A percentile compares a stretch with the other conserved stretches of the same genome.
Conservation (phyloP, 1,140 invertebrate genomes). For the Galleria mellonella region DNA sequence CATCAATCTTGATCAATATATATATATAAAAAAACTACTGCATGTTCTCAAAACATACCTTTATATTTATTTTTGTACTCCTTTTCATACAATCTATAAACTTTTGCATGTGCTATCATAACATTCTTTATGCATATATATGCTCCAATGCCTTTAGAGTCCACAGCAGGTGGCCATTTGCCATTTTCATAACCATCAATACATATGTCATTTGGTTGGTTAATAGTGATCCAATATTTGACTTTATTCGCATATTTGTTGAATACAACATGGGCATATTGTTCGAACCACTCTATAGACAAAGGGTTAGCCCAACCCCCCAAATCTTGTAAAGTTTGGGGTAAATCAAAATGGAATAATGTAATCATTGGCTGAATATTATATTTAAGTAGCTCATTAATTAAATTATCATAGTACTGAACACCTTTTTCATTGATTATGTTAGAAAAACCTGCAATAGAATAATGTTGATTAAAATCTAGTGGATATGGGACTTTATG, state of each 20-base stretch:
- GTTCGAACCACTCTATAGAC: constrained; percentile 76
- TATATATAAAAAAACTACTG: not conserved
- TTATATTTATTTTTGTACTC: constrained; percentile 75
- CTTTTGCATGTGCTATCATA: constrained; percentile 77
- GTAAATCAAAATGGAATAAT: constrained; percentile 81
- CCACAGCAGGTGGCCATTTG: constrained; percentile 67
- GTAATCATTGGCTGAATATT: constrained; percentile 78
- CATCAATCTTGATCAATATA: too few species aligned
- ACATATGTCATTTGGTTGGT: constrained; percentile 79
- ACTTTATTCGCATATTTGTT: constrained; percentile 77
- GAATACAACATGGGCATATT: constrained; percentile 77
- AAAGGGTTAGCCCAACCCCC: constrained; percentile 80
- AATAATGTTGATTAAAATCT: too few species aligned
- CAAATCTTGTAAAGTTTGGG: constrained; percentile 76
- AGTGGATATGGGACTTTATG: too few species aligned
- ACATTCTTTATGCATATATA: constrained; percentile 77
- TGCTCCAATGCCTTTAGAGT: constrained; percentile 66
- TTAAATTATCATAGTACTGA: constrained; percentile 78
- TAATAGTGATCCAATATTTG: constrained; percentile 80
- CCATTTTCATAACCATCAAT: constrained; percentile 74
- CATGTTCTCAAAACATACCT: too few species aligned
- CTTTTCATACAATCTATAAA: constrained; percentile 78
- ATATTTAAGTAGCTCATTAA: constrained; percentile 75
- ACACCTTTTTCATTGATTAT: constrained; percentile 77
- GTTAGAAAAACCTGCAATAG: constrained; percentile 68